Evolutionary conservation across 1,140 invertebrate genomes (phyloP), one percentile per base, ranked within the genome.

Genomic region (Adoxophyes honmai): DNA sequence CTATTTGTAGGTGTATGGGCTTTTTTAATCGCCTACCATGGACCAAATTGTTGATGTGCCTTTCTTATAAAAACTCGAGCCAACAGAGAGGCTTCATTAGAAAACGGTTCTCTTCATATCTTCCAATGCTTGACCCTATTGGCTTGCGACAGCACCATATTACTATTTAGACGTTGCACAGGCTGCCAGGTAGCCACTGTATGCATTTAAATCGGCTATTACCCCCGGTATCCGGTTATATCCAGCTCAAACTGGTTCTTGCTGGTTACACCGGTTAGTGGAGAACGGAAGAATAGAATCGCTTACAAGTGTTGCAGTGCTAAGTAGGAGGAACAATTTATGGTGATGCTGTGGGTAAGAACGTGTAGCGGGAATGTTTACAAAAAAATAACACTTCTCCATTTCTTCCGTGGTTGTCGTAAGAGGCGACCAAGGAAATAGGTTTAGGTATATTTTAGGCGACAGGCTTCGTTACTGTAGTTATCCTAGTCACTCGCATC

Each of bases 201-300:
- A 66, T 66, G 64, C 64, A 66, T 66, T 66, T 66, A 66, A 66
- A 66, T 66, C 60, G 64, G 52, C 59, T 62, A 62, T 66, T 62
- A 66, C 64, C 51, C 21, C 2, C 42, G 15, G 9, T n/a, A 48
- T 48, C 39, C 39, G 39, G 39, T 44, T 44, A 44, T 44, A 44
- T n/a, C 39, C 16, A 10, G 21, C 21, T 28, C 13, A 15, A n/a
- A 42, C 39, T 16, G 5, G 21, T 28, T 48, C 42, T 48, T 48
- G 10, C 42, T n/a, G 42, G 42, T 48, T 48, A 48, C 42, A 48
- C 16, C 11, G 42, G 16, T 38, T 38, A 38, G 42, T 21, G 10
- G 39, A 5, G 10, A 48, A n/a, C n/a, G 42, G 15, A 48, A 48
- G 21, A 48, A 48, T 48, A 18, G 42, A 48, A 48, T 48, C 11